phyloP scores from a whole-genome alignment of 2,888 invertebrate genomes.

The Candidula unifasciata region DNA sequence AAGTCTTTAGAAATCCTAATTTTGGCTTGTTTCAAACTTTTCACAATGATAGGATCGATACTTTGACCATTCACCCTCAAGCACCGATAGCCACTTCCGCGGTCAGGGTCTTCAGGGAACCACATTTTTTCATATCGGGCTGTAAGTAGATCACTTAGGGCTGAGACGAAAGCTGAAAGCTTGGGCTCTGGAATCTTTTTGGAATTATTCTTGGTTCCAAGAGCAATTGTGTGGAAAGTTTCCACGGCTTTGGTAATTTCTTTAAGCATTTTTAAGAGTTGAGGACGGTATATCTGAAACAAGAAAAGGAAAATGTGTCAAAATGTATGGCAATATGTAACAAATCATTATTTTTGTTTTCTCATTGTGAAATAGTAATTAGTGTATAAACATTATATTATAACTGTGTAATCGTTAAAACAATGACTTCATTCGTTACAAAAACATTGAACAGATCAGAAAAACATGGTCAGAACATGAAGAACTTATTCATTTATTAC shows the following conservation, averaged over 20 bases:
- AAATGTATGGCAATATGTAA: too few species aligned
- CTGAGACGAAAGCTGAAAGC: slow-evolving; percentile 34
- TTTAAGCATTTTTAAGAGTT: slow-evolving; percentile 13
- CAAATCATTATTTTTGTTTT: too few species aligned
- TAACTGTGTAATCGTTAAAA: too few species aligned
- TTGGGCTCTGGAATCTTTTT: slow-evolving; percentile 34
- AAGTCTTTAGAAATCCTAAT: slow-evolving; percentile 83
- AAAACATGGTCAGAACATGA: too few species aligned
- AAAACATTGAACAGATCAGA: too few species aligned
- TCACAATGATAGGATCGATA: slow-evolving; percentile 49
- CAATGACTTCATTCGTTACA: too few species aligned
- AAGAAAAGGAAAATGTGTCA: too few species aligned
- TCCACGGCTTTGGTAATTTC: slow-evolving; percentile 49
- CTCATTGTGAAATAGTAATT: too few species aligned
- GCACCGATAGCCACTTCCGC: slow-evolving; percentile 86
- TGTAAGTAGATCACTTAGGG: slow-evolving; percentile 62
- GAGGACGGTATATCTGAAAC: too few species aligned
- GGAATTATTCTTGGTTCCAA: slow-evolving; percentile 35
- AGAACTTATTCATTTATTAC: too few species aligned
- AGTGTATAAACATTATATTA: too few species aligned
- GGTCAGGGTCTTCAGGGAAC: slow-evolving; percentile 86
- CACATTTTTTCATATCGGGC: slow-evolving; percentile 83
- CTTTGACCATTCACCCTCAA: slow-evolving; percentile 83
- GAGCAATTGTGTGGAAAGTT: slow-evolving; percentile 49
- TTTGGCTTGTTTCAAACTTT: slow-evolving; percentile 73